phyloP scores from a whole-genome alignment of 2,888 invertebrate species.

The Trachelus troglodyta region DNA sequence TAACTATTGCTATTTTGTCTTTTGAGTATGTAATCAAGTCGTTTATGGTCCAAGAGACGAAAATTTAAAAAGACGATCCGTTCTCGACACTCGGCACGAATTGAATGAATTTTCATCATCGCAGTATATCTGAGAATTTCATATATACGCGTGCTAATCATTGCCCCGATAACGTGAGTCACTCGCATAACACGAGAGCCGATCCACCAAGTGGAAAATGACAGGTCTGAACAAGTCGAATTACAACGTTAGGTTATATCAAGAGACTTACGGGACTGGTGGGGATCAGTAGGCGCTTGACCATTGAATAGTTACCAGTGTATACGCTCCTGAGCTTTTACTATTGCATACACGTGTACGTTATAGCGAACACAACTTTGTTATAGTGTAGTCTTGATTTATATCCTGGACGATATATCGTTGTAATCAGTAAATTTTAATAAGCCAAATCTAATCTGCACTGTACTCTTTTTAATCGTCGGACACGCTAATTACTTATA shows the following conservation, averaged over 20 bases:
- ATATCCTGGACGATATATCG: neutral
- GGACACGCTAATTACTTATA: neutral
- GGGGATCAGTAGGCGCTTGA: conserved; percentile 47
- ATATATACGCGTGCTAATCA: neutral
- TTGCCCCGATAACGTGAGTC: neutral
- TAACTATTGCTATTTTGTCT: neutral
- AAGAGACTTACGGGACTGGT: neutral
- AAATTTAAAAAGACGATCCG: neutral
- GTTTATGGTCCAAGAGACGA: neutral
- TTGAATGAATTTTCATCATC: neutral
- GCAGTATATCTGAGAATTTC: neutral
- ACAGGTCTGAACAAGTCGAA: neutral
- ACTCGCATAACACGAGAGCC: neutral
- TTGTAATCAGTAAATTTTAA: neutral
- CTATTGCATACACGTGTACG: neutral
- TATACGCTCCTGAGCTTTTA: neutral
- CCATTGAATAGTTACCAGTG: conserved; percentile 38
- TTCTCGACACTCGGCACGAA: neutral
- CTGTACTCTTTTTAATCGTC: neutral
- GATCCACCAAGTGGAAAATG: neutral
- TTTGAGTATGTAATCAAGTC: neutral
- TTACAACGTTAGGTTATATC: neutral
- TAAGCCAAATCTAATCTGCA: neutral
- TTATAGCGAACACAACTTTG: neutral
- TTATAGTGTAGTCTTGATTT: neutral